These are phyloP conservation scores for Nibea albiflora DNA, from an alignment of 2,113 vertebrate genomes.

Conservation along the genomic window DNA sequence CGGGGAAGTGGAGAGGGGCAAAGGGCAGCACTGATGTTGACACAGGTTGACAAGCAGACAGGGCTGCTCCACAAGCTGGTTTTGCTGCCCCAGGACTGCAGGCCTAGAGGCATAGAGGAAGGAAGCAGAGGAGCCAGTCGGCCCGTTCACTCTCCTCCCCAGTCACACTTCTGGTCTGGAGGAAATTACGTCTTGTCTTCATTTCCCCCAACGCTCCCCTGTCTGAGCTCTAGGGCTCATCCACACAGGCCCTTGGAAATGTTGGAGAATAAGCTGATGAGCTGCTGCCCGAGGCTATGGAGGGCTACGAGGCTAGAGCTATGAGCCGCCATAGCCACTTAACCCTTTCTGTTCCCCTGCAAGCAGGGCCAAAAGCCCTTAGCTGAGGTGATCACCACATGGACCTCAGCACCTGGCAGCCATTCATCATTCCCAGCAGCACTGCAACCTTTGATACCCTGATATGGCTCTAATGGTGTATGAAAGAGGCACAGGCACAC, in stretches of 20 bases:
- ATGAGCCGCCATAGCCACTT: slow-evolving; percentile 57
- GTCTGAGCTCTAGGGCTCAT: slow-evolving; percentile 51
- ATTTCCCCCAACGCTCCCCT: slow-evolving; percentile 62
- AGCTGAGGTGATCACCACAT: slow-evolving; percentile 64
- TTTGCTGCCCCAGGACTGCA: slow-evolving; percentile 47
- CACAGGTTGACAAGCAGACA: slow-evolving; percentile 58
- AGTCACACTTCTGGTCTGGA: slow-evolving; percentile 64
- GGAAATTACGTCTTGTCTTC: slow-evolving; percentile 79
- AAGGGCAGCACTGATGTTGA: slow-evolving; percentile 57
- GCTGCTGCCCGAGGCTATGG: slow-evolving; percentile 62
- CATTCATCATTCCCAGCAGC: slow-evolving; percentile 74
- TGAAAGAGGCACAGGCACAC: slow-evolving; percentile 19
- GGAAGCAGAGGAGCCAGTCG: slow-evolving; percentile 18
- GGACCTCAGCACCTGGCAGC: slow-evolving; percentile 70
- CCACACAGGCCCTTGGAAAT: slow-evolving; percentile 53
- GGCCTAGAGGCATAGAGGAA: slow-evolving; percentile 26
- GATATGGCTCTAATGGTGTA: slow-evolving; percentile 49
- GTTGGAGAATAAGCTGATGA: slow-evolving; percentile 62
- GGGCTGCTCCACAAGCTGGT: slow-evolving; percentile 39
- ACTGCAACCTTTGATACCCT: slow-evolving; percentile 62
- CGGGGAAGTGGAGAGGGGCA: slow-evolving; percentile 22
- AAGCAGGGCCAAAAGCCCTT: slow-evolving; percentile 43
- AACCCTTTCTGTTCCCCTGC: slow-evolving; percentile 63
- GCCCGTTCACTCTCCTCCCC: slow-evolving; percentile 3
- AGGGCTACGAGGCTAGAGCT: slow-evolving; percentile 27